Evolutionary conservation across 2,888 invertebrate genomes (phyloP), one percentile per base, ranked within the genome.

Genomic region (Mythimna impura): DNA sequence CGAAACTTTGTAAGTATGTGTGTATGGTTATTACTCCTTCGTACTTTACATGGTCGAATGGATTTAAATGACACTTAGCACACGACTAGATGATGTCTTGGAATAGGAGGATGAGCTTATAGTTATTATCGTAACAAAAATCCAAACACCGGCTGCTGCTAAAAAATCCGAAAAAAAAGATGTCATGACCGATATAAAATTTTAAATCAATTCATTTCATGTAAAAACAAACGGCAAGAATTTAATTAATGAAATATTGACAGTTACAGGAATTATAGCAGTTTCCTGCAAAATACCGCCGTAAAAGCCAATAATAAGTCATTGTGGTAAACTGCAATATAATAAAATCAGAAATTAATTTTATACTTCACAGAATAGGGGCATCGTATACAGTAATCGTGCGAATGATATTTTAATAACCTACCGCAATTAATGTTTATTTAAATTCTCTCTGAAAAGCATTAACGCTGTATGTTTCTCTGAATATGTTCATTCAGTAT

Each of bases 331-430:
- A 64, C 17, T 34, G 12, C 25, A 72, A 55, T 64, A 8, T 5
- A 78, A 40, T 78, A 50, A 50, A 65, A 76, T 63, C 40, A 12
- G 55, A 43, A 22, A 73, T 52, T 61, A 61, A 76, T 80, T 76
- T 73, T 50, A 65, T 34, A 73, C 55, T 80, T 73, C 65, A 73
- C 72, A 10, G 47, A 25, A 25, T 25, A 12, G 30, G 4, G 6
- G 17, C n/a, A 60, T 65, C 60, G 60, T 60, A 10, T 50, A 25
- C 73, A 65, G 30, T 79, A 63, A 75, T 50, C 47, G 61, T 61
- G 64, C 17, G 30, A 61, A 65, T 40, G 25, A 25, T 72, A 34
- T 76, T 72, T 61, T 80, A 73, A 80, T 73, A 57, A 65, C 73
- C 5, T 12, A 22, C 34, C 6, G 14, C 43, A 25, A 43, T 80